Conservation (phyloP, 1,140 invertebrate species). For the Drosophila bocqueti region DNA sequence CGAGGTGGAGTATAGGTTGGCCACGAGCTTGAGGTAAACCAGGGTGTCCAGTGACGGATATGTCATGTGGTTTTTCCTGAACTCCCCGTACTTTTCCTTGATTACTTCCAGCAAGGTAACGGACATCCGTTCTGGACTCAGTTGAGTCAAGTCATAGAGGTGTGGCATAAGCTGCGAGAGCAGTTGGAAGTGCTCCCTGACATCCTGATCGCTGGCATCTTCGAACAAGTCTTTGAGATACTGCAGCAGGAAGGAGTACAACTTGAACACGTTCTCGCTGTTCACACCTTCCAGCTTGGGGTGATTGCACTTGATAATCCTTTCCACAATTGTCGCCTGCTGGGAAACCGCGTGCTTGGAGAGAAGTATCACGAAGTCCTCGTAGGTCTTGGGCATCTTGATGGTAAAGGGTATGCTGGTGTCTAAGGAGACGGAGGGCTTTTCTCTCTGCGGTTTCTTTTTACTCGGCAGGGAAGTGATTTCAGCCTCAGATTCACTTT, state of each 20-base stretch:
- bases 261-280: conserved; percentile 90
- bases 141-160: conserved; percentile 90
- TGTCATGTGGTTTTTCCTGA: conserved; percentile 87
- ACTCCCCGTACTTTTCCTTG: conserved; percentile 90
- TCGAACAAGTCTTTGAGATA: conserved; percentile 89
- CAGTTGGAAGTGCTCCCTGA: conserved; percentile 87
- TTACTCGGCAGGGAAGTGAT: conserved; percentile 15
- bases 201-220: conserved; percentile 85
- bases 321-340: conserved; percentile 90
- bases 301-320: conserved; percentile 95
- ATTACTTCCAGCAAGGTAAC: conserved; percentile 89
- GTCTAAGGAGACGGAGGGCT: conserved; percentile 71
- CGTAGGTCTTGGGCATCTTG: conserved; percentile 88
- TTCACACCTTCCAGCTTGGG: conserved; percentile 91
- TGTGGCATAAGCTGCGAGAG: conserved; percentile 88
- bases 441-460: conserved; percentile 46
- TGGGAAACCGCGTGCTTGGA: conserved; percentile 88
- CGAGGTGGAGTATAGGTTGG: conserved; percentile 93
- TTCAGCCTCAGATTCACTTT: conserved; percentile 69
- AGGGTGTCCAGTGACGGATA: conserved; percentile 91
- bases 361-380: conserved; percentile 89
- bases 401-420: conserved; percentile 91
- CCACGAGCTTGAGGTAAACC: conserved; percentile 92
- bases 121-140: conserved; percentile 89
- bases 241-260: conserved; percentile 91